Conservation (phyloP, 2,113 vertebrate species). For the Pyrgilauda ruficollis region DNA sequence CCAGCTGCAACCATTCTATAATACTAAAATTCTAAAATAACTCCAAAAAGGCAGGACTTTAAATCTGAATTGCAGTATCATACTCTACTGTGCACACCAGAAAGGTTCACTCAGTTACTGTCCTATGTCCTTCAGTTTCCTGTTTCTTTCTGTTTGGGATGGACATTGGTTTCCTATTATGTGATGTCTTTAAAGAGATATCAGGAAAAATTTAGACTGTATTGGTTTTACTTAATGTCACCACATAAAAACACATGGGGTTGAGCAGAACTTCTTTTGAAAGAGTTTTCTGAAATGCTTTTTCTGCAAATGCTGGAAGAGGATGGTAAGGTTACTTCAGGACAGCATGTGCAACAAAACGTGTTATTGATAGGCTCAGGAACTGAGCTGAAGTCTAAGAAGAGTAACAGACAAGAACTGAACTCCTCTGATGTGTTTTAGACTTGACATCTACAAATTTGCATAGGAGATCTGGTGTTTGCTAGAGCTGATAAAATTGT, state of each 20-base stretch:
- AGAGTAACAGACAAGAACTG: background rate
- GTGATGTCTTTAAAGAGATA: background rate
- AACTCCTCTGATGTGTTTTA: background rate
- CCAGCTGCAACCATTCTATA: background rate
- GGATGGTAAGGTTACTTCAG: background rate
- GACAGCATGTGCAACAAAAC: background rate
- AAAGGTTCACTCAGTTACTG: background rate
- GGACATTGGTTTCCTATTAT: background rate
- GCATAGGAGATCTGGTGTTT: background rate
- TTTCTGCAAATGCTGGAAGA: background rate
- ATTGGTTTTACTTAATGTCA: background rate
- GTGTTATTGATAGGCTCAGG: background rate
- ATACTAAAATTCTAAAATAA: background rate
- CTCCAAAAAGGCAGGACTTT: background rate
- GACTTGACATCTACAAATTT: background rate
- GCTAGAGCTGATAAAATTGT: background rate
- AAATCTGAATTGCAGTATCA: background rate
- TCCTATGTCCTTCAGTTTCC: background rate
- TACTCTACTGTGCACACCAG: background rate
- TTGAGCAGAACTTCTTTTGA: background rate
- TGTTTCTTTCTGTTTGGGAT: background rate
- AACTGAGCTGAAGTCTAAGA: background rate
- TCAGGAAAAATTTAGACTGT: background rate
- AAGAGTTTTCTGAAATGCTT: background rate
- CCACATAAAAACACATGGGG: fast-evolving